phyloP scores from a whole-genome alignment of 2,797 vertebrate genomes.

The Chrysocyon brachyurus region DNA sequence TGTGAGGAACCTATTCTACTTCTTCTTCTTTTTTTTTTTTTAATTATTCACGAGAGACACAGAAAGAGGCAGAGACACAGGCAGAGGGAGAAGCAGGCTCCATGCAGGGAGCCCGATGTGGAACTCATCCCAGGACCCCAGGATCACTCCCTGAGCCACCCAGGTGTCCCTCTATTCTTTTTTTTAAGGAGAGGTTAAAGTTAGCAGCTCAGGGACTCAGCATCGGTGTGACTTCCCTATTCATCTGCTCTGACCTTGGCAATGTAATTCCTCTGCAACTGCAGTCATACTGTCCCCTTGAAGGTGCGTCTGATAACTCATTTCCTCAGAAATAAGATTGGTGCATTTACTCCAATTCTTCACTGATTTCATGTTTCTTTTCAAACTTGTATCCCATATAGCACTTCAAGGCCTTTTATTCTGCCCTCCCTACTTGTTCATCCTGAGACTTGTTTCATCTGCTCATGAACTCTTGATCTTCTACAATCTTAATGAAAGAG shows the following conservation, averaged over 20 bases:
- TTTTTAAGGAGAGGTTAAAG: not conserved
- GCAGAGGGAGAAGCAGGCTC: no score
- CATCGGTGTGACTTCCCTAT: not conserved
- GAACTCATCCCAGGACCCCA: no score
- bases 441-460: not conserved
- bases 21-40: not conserved
- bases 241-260: not conserved
- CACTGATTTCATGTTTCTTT: not conserved
- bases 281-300: not conserved
- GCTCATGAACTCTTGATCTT: not conserved
- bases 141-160: no score
- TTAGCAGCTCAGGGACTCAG: not conserved
- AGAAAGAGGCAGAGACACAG: no score
- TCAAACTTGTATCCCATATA: not conserved
- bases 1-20: not conserved
- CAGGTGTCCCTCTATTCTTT: not conserved
- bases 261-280: not conserved
- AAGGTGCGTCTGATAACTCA: not conserved
- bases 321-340: not conserved
- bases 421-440: not conserved
- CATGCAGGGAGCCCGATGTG: no score
- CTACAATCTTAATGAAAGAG: not conserved
- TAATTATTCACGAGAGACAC: no score
- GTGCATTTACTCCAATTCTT: not conserved
- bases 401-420: not conserved